phyloP scores from a whole-genome alignment of 2,888 invertebrate species.

The Euplagia quadripunctaria region DNA sequence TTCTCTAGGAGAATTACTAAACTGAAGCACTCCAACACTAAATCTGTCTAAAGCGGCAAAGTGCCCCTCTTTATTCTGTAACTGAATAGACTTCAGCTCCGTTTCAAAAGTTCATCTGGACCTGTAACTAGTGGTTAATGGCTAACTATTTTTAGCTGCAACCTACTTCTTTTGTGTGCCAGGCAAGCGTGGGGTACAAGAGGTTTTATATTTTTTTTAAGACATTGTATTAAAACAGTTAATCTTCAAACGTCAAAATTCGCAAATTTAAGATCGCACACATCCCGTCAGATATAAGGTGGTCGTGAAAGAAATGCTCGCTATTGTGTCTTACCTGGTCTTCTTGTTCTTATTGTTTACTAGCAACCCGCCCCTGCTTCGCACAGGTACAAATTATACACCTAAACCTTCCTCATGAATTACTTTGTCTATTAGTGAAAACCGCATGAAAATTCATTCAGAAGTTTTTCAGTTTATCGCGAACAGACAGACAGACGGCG shows the following conservation, averaged over 20 bases:
- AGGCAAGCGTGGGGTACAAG: not conserved
- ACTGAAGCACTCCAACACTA: slow-evolving; percentile 39
- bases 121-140: slow-evolving; percentile 55
- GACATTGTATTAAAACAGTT: not conserved
- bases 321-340: not conserved
- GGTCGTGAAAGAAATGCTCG: not conserved
- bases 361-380: too few relatives aligned
- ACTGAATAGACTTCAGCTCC: slow-evolving; percentile 55
- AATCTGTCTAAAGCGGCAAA: slow-evolving; percentile 36
- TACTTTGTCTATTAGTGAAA: too few relatives aligned
- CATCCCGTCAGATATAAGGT: not conserved
- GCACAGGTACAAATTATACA: too few relatives aligned
- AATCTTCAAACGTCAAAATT: not conserved
- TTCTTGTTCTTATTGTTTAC: too few relatives aligned
- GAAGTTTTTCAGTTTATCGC: too few relatives aligned
- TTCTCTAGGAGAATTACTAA: too few relatives aligned
- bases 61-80: slow-evolving; percentile 42
- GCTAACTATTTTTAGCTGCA: slow-evolving; percentile 68
- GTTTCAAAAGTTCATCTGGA: slow-evolving; percentile 58
- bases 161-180: slow-evolving; percentile 53
- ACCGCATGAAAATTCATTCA: too few relatives aligned
- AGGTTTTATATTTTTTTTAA: not conserved
- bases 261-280: not conserved
- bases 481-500: too few relatives aligned
- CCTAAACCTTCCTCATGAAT: too few relatives aligned